phyloP scores from a whole-genome alignment of 2,797 vertebrate genomes.

The Oophaga sylvatica region DNA sequence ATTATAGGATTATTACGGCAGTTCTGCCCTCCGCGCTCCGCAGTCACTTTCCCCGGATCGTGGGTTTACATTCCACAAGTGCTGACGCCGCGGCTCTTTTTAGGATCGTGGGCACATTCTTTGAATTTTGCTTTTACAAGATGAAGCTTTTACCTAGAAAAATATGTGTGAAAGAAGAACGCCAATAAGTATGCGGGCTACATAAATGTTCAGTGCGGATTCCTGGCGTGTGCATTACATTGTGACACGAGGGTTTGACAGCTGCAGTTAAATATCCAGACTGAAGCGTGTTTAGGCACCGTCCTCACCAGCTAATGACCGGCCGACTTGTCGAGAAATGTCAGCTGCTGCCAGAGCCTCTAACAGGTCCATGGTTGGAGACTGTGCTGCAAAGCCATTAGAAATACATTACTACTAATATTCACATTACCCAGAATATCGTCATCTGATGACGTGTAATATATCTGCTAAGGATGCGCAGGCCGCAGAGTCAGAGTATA shows the following conservation, averaged over 20 bases:
- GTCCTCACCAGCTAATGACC: slow-evolving; percentile 3
- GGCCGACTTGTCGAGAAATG: slow-evolving; percentile 9
- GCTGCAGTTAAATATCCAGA: slow-evolving; percentile 7
- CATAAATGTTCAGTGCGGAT: neutral
- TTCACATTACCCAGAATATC: neutral
- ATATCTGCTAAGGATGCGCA: neutral
- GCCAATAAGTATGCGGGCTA: slow-evolving; percentile 36
- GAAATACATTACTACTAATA: neutral
- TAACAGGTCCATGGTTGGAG: neutral
- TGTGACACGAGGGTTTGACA: slow-evolving; percentile 20
- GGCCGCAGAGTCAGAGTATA: neutral
- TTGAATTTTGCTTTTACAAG: slow-evolving; percentile 35
- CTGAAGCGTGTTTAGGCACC: slow-evolving; percentile 37
- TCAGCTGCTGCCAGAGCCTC: slow-evolving; percentile 9
- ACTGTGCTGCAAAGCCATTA: neutral
- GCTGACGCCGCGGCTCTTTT: neutral
- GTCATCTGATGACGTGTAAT: neutral
- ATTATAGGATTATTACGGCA: neutral
- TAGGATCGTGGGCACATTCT: slow-evolving; percentile 31
- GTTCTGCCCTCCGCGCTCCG: neutral
- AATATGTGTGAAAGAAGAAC: slow-evolving; percentile 27
- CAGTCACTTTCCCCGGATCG: slow-evolving; percentile 4
- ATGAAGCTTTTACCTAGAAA: slow-evolving; percentile 31
- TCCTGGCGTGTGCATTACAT: slow-evolving; percentile 11
- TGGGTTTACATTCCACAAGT: neutral